Evolutionary conservation across 2,888 invertebrate genomes (phyloP).

Genomic region (Agonum fuliginosum): DNA sequence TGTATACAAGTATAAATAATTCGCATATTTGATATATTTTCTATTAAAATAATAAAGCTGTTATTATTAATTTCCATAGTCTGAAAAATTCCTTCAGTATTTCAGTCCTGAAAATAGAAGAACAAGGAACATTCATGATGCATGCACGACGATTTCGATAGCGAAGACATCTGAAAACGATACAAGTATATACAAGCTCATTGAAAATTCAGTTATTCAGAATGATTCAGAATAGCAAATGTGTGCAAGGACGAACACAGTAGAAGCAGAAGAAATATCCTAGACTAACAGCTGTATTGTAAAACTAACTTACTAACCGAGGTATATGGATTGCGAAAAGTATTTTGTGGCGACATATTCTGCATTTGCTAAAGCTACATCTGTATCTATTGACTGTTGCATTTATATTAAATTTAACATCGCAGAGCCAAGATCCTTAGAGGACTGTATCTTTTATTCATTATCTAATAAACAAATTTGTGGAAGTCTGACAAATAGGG

Average conservation of each 20-base stretch:
- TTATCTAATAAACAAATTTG: too few species aligned
- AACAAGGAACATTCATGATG: slow-evolving; percentile 28
- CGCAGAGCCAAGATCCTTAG: too few species aligned
- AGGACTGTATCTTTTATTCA: too few species aligned
- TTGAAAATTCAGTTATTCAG: slow-evolving; percentile 49
- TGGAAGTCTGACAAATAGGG: too few species aligned
- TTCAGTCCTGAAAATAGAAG: neutral
- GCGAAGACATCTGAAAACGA: slow-evolving; percentile 17
- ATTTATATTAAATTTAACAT: neutral
- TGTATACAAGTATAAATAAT: too few species aligned
- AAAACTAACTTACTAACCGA: neutral
- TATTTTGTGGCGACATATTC: neutral
- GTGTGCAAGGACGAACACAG: slow-evolving; percentile 30
- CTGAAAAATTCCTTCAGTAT: slow-evolving; percentile 1
- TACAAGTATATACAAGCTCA: slow-evolving; percentile 29
- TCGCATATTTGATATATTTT: neutral
- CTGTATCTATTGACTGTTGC: too few species aligned
- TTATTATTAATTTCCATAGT: slow-evolving; percentile 8
- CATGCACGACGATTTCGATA: slow-evolving; percentile 28
- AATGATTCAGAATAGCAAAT: slow-evolving; percentile 48
- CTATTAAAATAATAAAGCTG: too few species aligned
- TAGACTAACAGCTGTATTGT: neutral
- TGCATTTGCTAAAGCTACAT: neutral
- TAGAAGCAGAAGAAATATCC: too few species aligned
- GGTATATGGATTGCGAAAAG: neutral